Evolutionary conservation across 1,140 invertebrate species (phyloP), one percentile per base, ranked within the genome.

Genomic region (Psilanteris sp.): DNA sequence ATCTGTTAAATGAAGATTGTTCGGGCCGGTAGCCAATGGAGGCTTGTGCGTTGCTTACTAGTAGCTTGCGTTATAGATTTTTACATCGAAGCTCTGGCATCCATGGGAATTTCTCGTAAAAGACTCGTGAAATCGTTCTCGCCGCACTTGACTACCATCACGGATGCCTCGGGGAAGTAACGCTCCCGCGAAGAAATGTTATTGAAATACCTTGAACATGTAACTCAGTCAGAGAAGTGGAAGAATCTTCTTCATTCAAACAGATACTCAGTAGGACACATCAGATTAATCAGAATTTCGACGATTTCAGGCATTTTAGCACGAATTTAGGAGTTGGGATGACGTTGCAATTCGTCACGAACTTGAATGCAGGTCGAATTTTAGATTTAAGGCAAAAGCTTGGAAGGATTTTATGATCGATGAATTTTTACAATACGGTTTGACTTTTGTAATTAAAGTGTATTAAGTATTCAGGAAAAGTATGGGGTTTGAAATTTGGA

Each of bases 1-100:
- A 61, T 74, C 54, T 61, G 61, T 68, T 67, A 67, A 70, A 66
- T 72, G 37, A 77, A 72, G 48, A 54, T 77, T 54, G 61, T 46
- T 52, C 73, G 77, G 81, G 77, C 82, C 66, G 62, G 43, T 44
- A 80, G 79, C 78, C 81, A 83, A 81, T 82, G 64, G 16, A 34
- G 39, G 72, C 79, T 80, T 82, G 80, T 83, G 78, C 82, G 79
- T 83, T 80, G 82, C 77, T 76, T 83, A 83, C 83, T 79, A 79
- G 81, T 81, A 72, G 77, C 76, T 31, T 43, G 78, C 74, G 80
- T 85, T 84, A 84, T 80, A 78, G 72, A 83, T 83, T 83, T 84
- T 83, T 82, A 73, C 78, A 70, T 36, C 46, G 67, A 52, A 27
- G 37, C 50, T 76, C 48, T 66, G 76, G 70, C 77, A 81, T 83